Base-by-base conservation (phyloP, 2,888 invertebrate genomes). In the Drosophila recens region DNA sequence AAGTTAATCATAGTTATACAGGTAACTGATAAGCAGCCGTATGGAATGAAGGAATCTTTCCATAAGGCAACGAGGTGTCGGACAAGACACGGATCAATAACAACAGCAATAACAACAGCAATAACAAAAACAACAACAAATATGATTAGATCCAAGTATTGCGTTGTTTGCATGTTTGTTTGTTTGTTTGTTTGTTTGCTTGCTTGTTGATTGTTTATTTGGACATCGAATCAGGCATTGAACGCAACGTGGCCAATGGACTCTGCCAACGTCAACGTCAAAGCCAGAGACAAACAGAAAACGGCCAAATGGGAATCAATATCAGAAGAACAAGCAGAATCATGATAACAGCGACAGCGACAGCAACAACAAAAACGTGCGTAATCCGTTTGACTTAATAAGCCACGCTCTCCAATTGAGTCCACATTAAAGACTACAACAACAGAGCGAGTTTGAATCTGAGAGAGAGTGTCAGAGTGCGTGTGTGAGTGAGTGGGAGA, bases 371-470 rank as follows among this genome's bases (percentile, higher is more conserved):
- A 46, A 17, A 51, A 62, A 72, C 75, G 75, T 75, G 87, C 78
- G 72, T 89, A 85, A 87, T 78, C 85, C 81, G 68, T 87, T 75
- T 69, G 81, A 89, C 81, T 89, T 89, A 85, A 85, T 85, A 87
- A 85, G 85, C 89, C 85, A 87, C 89, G 87, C 79, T 87, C 81
- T 79, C 57, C 62, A 67, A 66, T 71, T 67, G 61, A 66, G 67
- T 73, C 36, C 51, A 51, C 51, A 49, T 72, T 68, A 57, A 46
- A 36, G 46, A 51, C 27, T 27, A 38, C 43, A 36, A 15, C 15
- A 15, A 27, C n/a, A 17, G 34, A 15, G 15, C 10, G 36, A 45
- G 43, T 13, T 33, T 2, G 45, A 13, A 9, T 10, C 15, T 4
- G 56, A 54, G 49, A 54, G 51, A 64, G 40, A 57, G 43, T 4